A percentile compares a stretch with the other conserved stretches of the same genome.
Evolutionary conservation across 2,113 vertebrate species (phyloP).

Genomic region (Galemys pyrenaicus): DNA sequence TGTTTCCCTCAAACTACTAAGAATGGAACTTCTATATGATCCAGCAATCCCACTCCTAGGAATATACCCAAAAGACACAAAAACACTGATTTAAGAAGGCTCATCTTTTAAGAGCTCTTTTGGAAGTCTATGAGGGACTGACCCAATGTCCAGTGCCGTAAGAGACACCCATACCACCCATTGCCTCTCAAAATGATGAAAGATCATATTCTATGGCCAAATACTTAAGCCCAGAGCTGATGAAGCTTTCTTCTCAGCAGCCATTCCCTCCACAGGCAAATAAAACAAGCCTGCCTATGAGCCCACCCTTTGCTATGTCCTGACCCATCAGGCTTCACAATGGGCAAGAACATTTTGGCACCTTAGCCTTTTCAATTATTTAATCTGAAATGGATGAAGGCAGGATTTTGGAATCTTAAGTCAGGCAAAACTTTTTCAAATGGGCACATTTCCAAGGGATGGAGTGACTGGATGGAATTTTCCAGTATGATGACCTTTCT

Average conservation of each 20-base stretch:
- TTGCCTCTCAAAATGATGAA: neutral
- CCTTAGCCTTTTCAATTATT: neutral
- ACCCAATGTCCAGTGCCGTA: neutral
- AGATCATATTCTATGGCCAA: neutral
- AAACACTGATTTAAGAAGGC: too few species aligned
- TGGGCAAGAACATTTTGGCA: too few species aligned
- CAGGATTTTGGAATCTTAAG: neutral
- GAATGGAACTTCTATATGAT: too few species aligned
- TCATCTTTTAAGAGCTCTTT: neutral
- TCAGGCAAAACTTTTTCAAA: neutral
- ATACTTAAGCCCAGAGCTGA: neutral
- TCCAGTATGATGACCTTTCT: neutral
- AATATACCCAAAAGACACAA: too few species aligned
- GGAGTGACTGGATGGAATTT: neutral
- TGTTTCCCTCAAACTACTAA: too few species aligned
- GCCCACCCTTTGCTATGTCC: neutral
- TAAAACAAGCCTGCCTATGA: neutral
- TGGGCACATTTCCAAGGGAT: neutral
- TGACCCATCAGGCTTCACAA: neutral
- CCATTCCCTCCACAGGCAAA: neutral
- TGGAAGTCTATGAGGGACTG: neutral
- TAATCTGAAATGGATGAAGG: neutral
- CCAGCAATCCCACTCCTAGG: too few species aligned
- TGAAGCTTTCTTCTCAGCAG: neutral
- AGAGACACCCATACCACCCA: neutral